Evolutionary conservation across 2,113 vertebrate genomes (phyloP), one percentile per base, ranked within the genome.

Genomic region (Felis catus): DNA sequence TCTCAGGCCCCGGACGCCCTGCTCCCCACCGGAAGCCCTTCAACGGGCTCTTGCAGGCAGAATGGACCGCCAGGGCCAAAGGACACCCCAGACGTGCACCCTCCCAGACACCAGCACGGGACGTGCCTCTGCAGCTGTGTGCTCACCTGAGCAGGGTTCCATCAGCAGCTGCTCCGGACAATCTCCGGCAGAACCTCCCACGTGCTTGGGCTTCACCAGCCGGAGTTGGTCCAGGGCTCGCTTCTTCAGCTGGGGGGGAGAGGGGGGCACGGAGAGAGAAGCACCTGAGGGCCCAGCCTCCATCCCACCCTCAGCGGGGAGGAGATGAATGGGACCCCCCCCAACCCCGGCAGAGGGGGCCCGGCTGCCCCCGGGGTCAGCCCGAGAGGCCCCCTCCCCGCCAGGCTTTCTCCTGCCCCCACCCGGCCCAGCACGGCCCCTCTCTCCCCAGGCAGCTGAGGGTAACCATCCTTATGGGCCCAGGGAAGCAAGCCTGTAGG

Each of bases 201-300:
- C 91, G 0, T 96, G 96, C 91, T 98, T 99, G 76, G 98, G 94
- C 97, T 98, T 99, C 74, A 98, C 98, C 95, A 99, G 89, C 48
- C 98, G 98, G 51, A 99, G 98, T 0, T 99, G 99, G 71, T 98
- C 98, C 82, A 99, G 94, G 58, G 99, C 98, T 0, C 99, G 95
- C 98, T 99, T 99, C 98, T 98, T 99, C 74, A 99, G 98, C 99
- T 99, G 96, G 76, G 63, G 79, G 41, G 9, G 33, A 66, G 31
- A 79, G 36, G 41, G 9, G 33, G 76, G 31, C 1, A 65, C 66
- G 25, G 16, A 11, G 31, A 23, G 39, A 74, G 39, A 29, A 74
- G 74, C 53, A n/a, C 16, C 93, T 85, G 68, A 86, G 53, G 61
- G 27, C n/a, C 66, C 71, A 18, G 96, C 53, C 53, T 5, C 39